phyloP scores from a whole-genome alignment of 1,140 invertebrate genomes.

The Drosophila subobscura region DNA sequence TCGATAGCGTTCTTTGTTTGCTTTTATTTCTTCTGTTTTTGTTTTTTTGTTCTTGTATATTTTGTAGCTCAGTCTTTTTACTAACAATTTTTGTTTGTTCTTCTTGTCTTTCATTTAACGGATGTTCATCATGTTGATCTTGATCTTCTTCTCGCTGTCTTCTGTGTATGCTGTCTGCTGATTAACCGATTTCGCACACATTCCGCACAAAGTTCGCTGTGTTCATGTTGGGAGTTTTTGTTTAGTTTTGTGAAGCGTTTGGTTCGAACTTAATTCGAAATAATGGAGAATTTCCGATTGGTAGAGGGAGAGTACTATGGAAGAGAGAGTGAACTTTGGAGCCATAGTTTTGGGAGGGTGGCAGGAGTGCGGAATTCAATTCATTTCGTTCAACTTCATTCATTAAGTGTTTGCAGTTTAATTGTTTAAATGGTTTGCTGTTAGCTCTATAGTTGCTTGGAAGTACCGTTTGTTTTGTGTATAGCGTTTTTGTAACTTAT shows the following conservation, averaged over 20 bases:
- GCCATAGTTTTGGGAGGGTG: not conserved
- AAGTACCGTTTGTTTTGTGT: constrained; percentile 69
- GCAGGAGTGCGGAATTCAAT: constrained; percentile 18
- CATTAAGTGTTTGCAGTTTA: constrained; percentile 15
- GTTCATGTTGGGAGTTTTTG: not conserved
- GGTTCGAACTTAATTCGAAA: constrained; percentile 18
- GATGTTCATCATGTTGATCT: constrained; percentile 32
- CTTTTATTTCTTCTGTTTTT: constrained; percentile 35
- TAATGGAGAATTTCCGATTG: constrained; percentile 18
- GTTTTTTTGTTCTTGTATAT: constrained; percentile 54
- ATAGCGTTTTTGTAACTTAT: constrained; percentile 65
- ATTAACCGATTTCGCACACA: constrained; percentile 17
- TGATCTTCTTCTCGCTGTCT: constrained; percentile 16
- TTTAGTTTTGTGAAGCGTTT: constrained; percentile 12
- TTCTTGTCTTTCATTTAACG: constrained; percentile 47
- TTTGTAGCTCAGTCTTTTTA: constrained; percentile 83
- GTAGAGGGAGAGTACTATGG: not conserved
- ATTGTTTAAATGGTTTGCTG: constrained; percentile 50
- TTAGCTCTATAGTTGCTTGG: constrained; percentile 81
- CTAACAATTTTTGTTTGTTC: constrained; percentile 71
- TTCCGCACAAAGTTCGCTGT: constrained; percentile 14
- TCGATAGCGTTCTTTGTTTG: constrained; percentile 29
- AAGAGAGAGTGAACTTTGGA: not conserved
- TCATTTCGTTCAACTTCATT: constrained; percentile 27
- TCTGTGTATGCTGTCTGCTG: constrained; percentile 11